These are phyloP conservation scores for Ridgeia piscesae DNA, from an alignment of 1,140 invertebrate species.

Conservation along the genomic window DNA sequence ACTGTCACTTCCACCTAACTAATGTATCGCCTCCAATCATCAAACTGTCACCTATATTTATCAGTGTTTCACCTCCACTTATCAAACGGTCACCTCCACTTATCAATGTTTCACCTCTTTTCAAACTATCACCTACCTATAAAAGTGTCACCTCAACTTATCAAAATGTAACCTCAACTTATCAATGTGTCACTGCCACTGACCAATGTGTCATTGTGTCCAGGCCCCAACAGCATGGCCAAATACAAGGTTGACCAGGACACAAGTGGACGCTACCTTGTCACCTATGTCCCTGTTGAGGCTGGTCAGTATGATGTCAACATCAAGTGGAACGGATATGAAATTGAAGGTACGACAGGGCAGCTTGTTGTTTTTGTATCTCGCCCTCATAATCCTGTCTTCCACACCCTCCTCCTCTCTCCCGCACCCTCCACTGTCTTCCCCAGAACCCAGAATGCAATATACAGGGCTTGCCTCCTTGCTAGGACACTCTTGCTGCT, in stretches of 20 bases:
- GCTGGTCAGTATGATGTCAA: conserved; percentile 73
- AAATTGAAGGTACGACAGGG: conserved; percentile 60
- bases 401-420: not conserved
- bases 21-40: too few species aligned
- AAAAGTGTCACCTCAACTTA: too few species aligned
- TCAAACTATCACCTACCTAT: too few species aligned
- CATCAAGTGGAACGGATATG: conserved; percentile 72
- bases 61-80: too few species aligned
- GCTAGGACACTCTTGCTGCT: too few species aligned
- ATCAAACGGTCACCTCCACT: too few species aligned
- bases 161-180: too few species aligned
- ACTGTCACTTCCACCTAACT: too few species aligned
- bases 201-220: conserved; percentile 24
- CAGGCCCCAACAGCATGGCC: conserved; percentile 66
- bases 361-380: too few species aligned
- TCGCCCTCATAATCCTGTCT: too few species aligned
- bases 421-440: not conserved
- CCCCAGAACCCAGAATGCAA: not conserved
- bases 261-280: conserved; percentile 64
- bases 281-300: conserved; percentile 71
- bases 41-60: too few species aligned
- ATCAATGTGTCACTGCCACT: not conserved
- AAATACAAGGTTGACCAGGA: conserved; percentile 63
- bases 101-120: too few species aligned
- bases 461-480: not conserved